These are phyloP conservation scores for Nasalis larvatus DNA, from an alignment of 2,113 vertebrate species.

Conservation along the genomic window DNA sequence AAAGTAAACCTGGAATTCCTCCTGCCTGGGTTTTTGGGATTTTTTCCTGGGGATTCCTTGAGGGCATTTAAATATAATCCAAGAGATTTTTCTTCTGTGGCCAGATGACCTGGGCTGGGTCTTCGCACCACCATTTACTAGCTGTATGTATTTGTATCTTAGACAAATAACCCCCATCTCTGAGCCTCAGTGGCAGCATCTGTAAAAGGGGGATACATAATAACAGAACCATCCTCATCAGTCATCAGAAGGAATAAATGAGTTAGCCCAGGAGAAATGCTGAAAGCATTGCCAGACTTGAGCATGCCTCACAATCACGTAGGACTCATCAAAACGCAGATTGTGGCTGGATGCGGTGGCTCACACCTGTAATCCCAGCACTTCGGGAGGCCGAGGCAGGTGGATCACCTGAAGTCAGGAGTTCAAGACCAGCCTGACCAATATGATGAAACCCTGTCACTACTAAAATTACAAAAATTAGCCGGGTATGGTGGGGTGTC, in stretches of 20 bases:
- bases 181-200: background rate
- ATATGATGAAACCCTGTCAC: too few relatives aligned
- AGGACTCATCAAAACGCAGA: background rate
- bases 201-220: background rate
- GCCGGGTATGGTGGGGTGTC: too few relatives aligned
- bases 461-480: too few relatives aligned
- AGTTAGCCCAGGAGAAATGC: background rate
- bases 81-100: background rate
- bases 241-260: background rate
- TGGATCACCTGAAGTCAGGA: too few relatives aligned
- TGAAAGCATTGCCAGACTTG: background rate
- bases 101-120: background rate
- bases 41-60: background rate
- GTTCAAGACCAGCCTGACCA: too few relatives aligned
- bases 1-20: background rate
- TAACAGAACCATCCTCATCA: background rate
- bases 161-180: background rate
- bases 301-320: fast-evolving
- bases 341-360: too few relatives aligned
- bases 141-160: background rate
- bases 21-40: background rate
- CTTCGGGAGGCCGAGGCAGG: too few relatives aligned
- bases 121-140: background rate
- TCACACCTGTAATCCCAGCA: too few relatives aligned
- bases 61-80: background rate